Conservation (phyloP, 1,140 invertebrate species). For the Pseudomyrmex concolor region DNA sequence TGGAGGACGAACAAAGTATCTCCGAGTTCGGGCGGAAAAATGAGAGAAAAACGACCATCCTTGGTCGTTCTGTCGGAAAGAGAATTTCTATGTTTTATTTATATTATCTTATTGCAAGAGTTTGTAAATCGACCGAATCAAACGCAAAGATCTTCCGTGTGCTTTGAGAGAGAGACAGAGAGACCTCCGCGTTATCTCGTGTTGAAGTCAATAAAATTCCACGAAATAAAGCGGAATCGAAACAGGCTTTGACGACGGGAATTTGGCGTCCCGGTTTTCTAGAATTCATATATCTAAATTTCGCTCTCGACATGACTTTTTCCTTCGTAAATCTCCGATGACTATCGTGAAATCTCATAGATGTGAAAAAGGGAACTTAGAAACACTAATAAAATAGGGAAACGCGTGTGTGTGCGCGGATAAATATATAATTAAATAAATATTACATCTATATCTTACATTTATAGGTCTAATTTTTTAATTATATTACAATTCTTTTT, state of each 20-base stretch:
- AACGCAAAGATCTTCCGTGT: not conserved
- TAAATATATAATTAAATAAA: not conserved
- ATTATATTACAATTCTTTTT: no score
- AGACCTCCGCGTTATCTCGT: constrained; percentile 2
- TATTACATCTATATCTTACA: no score
- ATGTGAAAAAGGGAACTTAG: not conserved
- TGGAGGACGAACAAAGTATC: not conserved
- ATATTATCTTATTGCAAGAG: constrained; percentile 22
- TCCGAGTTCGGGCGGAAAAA: not conserved
- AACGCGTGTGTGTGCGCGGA: no score
- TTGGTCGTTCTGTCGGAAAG: not conserved
- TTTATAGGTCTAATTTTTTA: no score
- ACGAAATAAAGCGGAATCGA: constrained; percentile 35
- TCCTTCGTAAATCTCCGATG: not conserved
- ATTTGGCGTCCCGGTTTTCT: constrained; percentile 36
- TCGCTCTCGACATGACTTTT: constrained; percentile 6
- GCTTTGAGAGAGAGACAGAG: constrained; percentile 1
- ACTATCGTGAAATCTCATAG: no score
- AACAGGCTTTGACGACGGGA: constrained; percentile 25
- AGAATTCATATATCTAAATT: constrained; percentile 33
- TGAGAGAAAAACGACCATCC: not conserved
- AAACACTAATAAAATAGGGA: not conserved
- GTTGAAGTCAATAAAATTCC: constrained; percentile 45
- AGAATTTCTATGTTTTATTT: not conserved
- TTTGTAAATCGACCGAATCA: constrained; percentile 5